Percentiles rank a stretch among this genome's conserved stretches.
phyloP scores from a whole-genome alignment of 2,797 vertebrate species.

The Psittacula derbiana region DNA sequence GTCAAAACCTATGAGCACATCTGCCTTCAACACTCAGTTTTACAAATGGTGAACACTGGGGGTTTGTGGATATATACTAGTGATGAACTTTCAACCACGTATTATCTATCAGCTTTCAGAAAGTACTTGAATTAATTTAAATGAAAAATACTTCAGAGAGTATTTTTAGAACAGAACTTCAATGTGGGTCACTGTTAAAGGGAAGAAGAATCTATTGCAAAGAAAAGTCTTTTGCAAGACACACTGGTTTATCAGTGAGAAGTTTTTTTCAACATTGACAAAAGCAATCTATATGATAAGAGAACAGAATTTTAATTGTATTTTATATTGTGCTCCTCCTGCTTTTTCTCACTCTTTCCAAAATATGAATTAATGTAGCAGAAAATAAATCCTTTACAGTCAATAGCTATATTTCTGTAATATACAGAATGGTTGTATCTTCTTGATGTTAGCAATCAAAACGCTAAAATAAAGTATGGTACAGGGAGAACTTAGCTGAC shows the following conservation, averaged over 20 bases:
- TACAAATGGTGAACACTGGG: background rate
- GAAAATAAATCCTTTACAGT: background rate
- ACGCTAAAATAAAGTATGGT: background rate
- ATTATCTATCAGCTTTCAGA: background rate
- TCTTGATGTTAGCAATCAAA: background rate
- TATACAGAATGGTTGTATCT: background rate
- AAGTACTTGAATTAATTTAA: background rate
- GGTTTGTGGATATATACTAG: background rate
- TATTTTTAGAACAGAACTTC: background rate
- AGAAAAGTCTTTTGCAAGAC: background rate
- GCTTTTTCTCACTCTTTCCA: background rate
- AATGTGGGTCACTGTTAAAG: background rate
- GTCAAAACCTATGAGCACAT: background rate
- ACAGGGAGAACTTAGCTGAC: background rate
- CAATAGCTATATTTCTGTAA: background rate
- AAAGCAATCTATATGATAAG: background rate
- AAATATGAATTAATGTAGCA: background rate
- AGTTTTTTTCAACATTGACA: background rate
- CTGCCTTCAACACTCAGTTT: background rate
- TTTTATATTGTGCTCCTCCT: background rate
- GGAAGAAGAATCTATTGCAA: background rate
- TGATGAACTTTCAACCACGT: background rate
- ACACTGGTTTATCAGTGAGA: background rate
- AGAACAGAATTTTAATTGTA: background rate
- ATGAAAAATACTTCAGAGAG: background rate